Evolutionary conservation across 2,888 invertebrate species (phyloP), one percentile per base, ranked within the genome.

Genomic region (Geotrupes spiniger): DNA sequence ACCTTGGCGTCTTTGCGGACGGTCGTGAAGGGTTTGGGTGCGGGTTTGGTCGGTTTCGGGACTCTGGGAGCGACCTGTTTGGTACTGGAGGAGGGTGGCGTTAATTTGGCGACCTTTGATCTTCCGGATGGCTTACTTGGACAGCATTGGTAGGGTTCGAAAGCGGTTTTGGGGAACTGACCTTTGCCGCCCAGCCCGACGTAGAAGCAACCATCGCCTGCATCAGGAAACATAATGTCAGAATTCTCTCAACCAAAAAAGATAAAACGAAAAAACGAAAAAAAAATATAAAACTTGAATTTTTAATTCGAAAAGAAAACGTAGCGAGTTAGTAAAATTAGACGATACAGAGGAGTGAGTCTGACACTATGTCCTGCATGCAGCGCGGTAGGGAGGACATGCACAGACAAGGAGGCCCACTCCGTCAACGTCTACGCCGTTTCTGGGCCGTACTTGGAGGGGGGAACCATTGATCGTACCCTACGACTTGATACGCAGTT

Each of bases 201-300:
- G 89, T 89, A 89, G 89, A 92, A 91, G 86, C 92, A 92, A 84
- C 90, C 90, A 86, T 91, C 91, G 87, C 91, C 92, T 92, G 89
- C 88, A 85, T 84, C 83, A 87, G 86, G 87, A 89, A 88, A 89
- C 87, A 88, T 79, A 82, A 79, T 84, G 82, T 83, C 80, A 83
- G 85, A 83, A 81, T 78, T 76, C 64, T 66, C 68, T 58, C 63
- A 56, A 59, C 54, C 61, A 25, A 42, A 41, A 29, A 10, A 9
- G 11, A 33, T 8, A 33, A 33, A 14, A 8, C 8, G 27, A 40
- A 40, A 45, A 17, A 15, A 29, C 8, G 11, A 45, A 45, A 36
- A n/a, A n/a, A n/a, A n/a, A n/a, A n/a, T n/a, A n/a, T n/a, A 31
- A 31, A 31, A 31, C 33, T n/a, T n/a, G n/a, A n/a, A n/a, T n/a